Conservation (phyloP, 2,113 vertebrate genomes). For the Mastomys coucha region DNA sequence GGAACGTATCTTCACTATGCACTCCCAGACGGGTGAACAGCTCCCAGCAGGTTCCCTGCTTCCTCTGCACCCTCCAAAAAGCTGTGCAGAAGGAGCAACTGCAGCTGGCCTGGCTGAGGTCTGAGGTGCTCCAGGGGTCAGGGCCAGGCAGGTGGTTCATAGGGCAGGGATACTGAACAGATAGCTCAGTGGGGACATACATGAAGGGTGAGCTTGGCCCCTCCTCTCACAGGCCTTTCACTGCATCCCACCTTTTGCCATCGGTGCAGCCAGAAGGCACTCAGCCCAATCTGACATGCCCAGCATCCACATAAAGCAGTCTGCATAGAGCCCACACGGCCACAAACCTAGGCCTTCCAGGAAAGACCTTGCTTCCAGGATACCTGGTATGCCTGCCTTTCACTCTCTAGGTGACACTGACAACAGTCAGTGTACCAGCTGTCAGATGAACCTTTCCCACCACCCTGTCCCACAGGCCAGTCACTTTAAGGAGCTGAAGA, state of each 20-base stretch:
- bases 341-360: not conserved
- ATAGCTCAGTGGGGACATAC: not conserved
- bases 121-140: not conserved
- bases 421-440: not conserved
- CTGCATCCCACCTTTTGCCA: not conserved
- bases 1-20: not conserved
- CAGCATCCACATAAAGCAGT: not conserved
- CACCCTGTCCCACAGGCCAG: not conserved
- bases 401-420: not conserved
- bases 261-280: not conserved
- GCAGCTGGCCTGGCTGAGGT: not conserved
- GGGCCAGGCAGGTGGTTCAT: not conserved
- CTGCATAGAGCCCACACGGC: not conserved
- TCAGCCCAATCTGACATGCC: too few species aligned
- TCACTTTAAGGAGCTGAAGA: not conserved
- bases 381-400: not conserved
- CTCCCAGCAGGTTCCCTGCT: not conserved
- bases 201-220: not conserved
- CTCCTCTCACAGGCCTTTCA: not conserved
- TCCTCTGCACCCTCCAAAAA: not conserved
- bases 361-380: not conserved
- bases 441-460: not conserved
- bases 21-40: not conserved
- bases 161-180: not conserved
- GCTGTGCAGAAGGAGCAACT: not conserved